phyloP scores from a whole-genome alignment of 2,797 vertebrate species.

The Alfaro cultratus region DNA sequence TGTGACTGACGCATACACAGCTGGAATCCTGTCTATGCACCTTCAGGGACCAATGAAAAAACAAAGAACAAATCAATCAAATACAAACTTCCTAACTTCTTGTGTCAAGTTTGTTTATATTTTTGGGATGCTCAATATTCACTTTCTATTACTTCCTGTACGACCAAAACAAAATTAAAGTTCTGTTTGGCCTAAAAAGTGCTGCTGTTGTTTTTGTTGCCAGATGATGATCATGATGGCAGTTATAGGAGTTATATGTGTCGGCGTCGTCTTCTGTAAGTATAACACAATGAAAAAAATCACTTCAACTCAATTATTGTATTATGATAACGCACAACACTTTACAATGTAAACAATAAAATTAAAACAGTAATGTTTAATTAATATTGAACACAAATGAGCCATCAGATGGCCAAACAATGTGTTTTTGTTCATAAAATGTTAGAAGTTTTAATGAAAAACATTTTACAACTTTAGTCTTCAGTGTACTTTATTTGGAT shows the following conservation, averaged over 20 bases:
- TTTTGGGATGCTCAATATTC: neutral
- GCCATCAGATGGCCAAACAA: neutral
- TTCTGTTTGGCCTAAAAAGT: neutral
- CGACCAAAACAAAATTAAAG: neutral
- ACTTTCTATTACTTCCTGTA: neutral
- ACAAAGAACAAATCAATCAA: neutral
- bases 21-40: neutral
- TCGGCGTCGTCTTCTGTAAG: slow-evolving; percentile 90
- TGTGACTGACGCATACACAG: too few species aligned
- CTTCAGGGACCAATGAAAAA: neutral
- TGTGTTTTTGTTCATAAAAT: neutral
- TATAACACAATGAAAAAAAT: slow-evolving; percentile 44
- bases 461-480: neutral
- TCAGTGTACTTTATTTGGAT: neutral
- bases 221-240: slow-evolving; percentile 98
- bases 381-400: neutral
- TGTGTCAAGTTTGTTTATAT: neutral
- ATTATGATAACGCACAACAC: neutral
- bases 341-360: too few species aligned
- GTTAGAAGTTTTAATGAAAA: neutral
- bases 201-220: neutral
- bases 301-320: neutral
- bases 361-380: neutral
- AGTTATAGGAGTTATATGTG: slow-evolving; percentile 86
- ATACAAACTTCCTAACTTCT: neutral